These are phyloP conservation scores for Ondatra zibethicus DNA, from an alignment of 2,113 vertebrate species.

Conservation along the genomic window DNA sequence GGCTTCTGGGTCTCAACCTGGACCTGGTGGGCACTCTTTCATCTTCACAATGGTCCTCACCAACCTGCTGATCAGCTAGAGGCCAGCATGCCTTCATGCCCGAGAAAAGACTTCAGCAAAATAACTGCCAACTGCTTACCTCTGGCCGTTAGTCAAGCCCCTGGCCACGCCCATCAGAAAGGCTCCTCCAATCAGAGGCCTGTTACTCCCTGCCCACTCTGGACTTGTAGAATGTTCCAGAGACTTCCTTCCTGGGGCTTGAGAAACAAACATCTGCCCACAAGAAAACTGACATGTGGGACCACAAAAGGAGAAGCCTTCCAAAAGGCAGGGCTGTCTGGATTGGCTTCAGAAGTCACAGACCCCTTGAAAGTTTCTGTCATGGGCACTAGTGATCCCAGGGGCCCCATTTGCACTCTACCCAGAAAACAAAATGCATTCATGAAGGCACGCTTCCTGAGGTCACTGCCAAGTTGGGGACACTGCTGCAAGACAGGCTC, in stretches of 20 bases:
- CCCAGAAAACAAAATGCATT: background rate
- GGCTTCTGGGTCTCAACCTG: too few relatives aligned
- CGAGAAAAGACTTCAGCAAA: fast-evolving
- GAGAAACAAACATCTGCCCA: background rate
- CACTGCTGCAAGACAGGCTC: background rate
- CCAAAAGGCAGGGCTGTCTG: fast-evolving
- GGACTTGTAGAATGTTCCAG: background rate
- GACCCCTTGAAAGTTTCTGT: fast-evolving
- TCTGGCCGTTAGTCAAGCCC: background rate
- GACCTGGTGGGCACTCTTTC: background rate
- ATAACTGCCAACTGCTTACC: background rate
- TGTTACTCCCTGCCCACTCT: fast-evolving
- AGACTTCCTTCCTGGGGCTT: background rate
- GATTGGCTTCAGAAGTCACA: background rate
- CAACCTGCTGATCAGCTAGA: fast-evolving
- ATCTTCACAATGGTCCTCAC: background rate
- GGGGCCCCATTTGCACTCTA: background rate
- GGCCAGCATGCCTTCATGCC: fast-evolving
- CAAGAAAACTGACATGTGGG: background rate
- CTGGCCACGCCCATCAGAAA: fast-evolving
- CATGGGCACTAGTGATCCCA: background rate
- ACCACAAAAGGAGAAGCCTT: too few relatives aligned
- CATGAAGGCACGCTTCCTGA: background rate
- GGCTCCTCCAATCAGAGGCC: slow-evolving; percentile 55
- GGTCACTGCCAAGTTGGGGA: background rate